Percentiles rank a stretch among this genome's conserved stretches.
Conservation (phyloP, 2,888 invertebrate species). For the Ichneumoninae sp. region DNA sequence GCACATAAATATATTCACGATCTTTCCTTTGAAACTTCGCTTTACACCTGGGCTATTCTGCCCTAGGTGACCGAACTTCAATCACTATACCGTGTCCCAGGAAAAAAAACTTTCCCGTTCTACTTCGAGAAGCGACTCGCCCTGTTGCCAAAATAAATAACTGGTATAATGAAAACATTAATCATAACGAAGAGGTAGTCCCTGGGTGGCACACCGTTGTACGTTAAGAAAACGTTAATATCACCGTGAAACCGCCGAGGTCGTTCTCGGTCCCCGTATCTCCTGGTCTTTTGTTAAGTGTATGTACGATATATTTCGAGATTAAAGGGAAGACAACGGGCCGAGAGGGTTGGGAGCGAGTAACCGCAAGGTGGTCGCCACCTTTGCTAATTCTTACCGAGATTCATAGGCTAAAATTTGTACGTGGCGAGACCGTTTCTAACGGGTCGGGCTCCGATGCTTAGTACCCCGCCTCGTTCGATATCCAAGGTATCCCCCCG, state of each 20-base stretch:
- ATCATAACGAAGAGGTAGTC: not conserved
- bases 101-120: not conserved
- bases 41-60: not conserved
- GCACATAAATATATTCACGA: not conserved
- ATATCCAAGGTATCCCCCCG: constrained; percentile 44
- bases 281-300: not conserved
- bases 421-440: constrained; percentile 52
- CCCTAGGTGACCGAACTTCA: not conserved
- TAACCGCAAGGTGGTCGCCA: constrained; percentile 47
- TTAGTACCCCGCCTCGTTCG: constrained; percentile 49
- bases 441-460: constrained; percentile 22
- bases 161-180: not conserved
- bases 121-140: not conserved
- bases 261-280: not conserved
- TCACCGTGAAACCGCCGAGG: not conserved
- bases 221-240: constrained; percentile 12
- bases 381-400: constrained; percentile 56
- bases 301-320: constrained; percentile 10
- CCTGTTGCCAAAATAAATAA: not conserved
- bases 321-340: constrained; percentile 16
- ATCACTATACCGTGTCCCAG: not conserved
- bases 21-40: not conserved
- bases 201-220: not conserved
- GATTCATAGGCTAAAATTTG: constrained; percentile 65
- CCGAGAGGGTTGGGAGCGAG: not conserved